Percentiles rank a stretch among this genome's conserved stretches.
These are phyloP conservation scores for Etheostoma spectabile DNA, from an alignment of 2,113 vertebrate species.

Conservation along the genomic window DNA sequence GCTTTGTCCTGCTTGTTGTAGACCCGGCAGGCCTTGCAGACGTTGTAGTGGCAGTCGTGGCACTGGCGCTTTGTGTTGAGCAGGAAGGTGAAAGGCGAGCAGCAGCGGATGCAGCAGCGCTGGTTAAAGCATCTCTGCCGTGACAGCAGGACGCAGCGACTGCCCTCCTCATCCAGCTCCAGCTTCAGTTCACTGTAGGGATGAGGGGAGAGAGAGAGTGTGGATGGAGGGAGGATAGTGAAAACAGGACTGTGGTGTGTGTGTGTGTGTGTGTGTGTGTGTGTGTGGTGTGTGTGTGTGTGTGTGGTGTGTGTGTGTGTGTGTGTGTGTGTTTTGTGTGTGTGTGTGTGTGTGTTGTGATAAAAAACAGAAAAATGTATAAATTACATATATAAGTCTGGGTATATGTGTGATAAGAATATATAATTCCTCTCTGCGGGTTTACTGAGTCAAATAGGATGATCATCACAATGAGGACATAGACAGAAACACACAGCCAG, in stretches of 20 bases:
- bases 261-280: too few species aligned
- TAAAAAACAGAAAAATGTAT: too few species aligned
- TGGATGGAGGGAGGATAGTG: constrained; percentile 23
- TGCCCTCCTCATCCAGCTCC: constrained; percentile 93
- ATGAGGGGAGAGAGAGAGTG: not conserved
- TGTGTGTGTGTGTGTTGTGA: too few species aligned
- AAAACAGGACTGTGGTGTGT: not conserved
- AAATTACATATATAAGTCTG: not conserved
- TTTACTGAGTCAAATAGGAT: constrained; percentile 36
- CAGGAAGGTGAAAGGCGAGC: constrained; percentile 93
- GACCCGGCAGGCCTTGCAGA: constrained; percentile 93
- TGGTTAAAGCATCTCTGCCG: constrained; percentile 92
- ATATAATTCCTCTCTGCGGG: not conserved
- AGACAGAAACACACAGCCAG: constrained; percentile 3
- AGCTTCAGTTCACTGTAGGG: constrained; percentile 91
- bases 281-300: too few species aligned
- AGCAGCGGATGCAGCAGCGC: constrained; percentile 97
- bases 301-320: too few species aligned
- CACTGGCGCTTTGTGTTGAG: constrained; percentile 92
- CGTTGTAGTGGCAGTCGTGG: constrained; percentile 90
- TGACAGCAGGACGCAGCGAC: constrained; percentile 92
- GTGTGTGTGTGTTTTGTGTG: too few species aligned
- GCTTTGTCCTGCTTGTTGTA: constrained; percentile 88
- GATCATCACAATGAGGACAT: constrained; percentile 34
- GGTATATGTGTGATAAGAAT: not conserved